Evolutionary conservation across 53 echinoderm and acorn worm species (phyloP).

Genomic region (Apostichopus leukothele): DNA sequence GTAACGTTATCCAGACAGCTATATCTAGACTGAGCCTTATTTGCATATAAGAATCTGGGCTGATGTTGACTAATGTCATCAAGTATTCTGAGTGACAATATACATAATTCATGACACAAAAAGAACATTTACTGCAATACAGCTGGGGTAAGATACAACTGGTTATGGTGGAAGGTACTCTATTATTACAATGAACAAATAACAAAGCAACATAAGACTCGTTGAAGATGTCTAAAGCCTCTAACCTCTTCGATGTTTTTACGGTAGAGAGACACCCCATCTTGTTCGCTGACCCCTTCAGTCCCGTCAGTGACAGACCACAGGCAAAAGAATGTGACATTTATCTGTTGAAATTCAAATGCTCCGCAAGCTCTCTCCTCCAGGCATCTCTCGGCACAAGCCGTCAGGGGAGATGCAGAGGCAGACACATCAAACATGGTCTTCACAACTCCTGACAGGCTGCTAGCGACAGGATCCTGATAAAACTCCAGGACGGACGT

Average conservation of each 20-base stretch:
- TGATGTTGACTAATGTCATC: no score
- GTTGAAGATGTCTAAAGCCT: not conserved
- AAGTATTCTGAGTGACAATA: no score
- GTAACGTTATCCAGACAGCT: no score
- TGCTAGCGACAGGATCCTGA: constrained; percentile 79
- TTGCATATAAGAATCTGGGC: no score
- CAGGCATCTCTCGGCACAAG: constrained; percentile 81
- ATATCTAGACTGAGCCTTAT: no score
- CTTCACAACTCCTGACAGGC: constrained; percentile 66
- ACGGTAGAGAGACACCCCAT: constrained; percentile 78
- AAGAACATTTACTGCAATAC: no score
- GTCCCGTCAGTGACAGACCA: constrained; percentile 71
- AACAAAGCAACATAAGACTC: no score
- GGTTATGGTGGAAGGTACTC: no score
- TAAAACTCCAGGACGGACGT: constrained; percentile 58
- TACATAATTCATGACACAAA: no score
- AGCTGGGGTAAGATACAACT: no score
- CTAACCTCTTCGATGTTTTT: constrained; percentile 77
- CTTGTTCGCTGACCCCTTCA: constrained; percentile 57
- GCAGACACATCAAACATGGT: constrained; percentile 67
- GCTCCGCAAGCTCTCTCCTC: constrained; percentile 85
- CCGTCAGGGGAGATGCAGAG: constrained; percentile 61
- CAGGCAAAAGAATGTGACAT: constrained; percentile 65
- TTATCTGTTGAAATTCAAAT: constrained; percentile 67
- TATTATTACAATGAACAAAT: no score